Percentiles rank a stretch among this genome's conserved stretches.
These are phyloP conservation scores for Mormyrus lacerda DNA, from an alignment of 2,113 vertebrate genomes.

Conservation along the genomic window DNA sequence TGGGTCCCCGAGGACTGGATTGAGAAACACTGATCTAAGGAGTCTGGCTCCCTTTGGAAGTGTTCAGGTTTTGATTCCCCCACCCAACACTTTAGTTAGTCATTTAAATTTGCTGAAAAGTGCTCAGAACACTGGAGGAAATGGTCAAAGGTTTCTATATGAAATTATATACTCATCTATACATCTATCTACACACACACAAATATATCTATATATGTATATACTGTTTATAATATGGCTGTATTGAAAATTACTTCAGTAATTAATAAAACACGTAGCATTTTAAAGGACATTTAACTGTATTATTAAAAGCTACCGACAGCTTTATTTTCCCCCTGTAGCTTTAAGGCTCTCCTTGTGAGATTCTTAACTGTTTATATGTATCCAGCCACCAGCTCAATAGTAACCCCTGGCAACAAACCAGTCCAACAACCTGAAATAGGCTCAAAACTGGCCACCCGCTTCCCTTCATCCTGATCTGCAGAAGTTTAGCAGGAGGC, in stretches of 20 bases:
- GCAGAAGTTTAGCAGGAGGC: slow-evolving; percentile 19
- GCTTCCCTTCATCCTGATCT: background rate
- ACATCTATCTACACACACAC: slow-evolving; percentile 68
- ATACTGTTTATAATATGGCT: slow-evolving; percentile 68
- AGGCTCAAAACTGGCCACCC: background rate
- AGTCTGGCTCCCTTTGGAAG: slow-evolving; percentile 59
- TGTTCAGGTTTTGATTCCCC: slow-evolving; percentile 31
- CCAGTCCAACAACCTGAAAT: slow-evolving; percentile 2
- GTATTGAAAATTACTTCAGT: slow-evolving; percentile 68
- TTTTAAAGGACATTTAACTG: slow-evolving; percentile 60
- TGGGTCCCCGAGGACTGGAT: background rate
- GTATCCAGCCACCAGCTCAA: slow-evolving; percentile 26
- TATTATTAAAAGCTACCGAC: slow-evolving; percentile 53
- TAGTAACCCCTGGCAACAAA: slow-evolving; percentile 25
- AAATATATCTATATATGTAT: slow-evolving; percentile 61
- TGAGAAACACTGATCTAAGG: slow-evolving; percentile 8
- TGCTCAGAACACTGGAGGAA: slow-evolving; percentile 65
- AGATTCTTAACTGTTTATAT: slow-evolving; percentile 33
- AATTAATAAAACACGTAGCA: slow-evolving; percentile 65
- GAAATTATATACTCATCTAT: slow-evolving; percentile 74
- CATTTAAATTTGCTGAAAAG: slow-evolving; percentile 54
- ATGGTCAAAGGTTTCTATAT: slow-evolving; percentile 70
- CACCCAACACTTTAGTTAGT: slow-evolving; percentile 45
- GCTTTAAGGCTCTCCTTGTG: slow-evolving; percentile 66
- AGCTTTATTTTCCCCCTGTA: slow-evolving; percentile 41